These are phyloP conservation scores for Lasioglossum villosulum DNA, from an alignment of 2,888 invertebrate species.

Conservation along the genomic window DNA sequence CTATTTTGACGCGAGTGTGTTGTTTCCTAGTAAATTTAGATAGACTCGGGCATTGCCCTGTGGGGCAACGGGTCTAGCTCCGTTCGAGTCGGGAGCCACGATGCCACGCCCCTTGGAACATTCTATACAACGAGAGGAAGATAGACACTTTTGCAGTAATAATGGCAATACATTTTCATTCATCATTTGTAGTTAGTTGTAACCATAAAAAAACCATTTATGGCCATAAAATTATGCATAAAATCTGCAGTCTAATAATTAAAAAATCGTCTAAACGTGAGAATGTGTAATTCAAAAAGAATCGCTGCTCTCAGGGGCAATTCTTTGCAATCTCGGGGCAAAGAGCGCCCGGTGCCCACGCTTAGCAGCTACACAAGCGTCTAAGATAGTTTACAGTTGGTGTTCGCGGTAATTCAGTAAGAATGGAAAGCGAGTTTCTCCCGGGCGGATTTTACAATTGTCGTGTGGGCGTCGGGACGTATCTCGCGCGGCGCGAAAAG, in stretches of 20 bases:
- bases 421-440: conserved; percentile 32
- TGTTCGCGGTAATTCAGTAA: conserved; percentile 14
- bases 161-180: no score
- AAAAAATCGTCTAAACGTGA: background rate
- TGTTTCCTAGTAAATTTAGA: no score
- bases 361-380: background rate
- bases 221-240: background rate
- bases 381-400: background rate
- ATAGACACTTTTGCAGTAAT: no score
- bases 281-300: background rate
- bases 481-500: conserved; percentile 18
- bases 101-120: no score
- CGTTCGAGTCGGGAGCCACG: no score
- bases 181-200: no score
- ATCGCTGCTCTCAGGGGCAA: background rate
- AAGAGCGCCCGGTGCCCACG: background rate
- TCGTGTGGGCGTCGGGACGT: conserved; percentile 56
- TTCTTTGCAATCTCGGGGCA: background rate
- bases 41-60: no score
- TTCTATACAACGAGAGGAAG: no score
- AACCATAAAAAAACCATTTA: no score
- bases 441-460: conserved; percentile 28
- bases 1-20: no score
- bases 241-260: background rate
- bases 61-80: no score